These are phyloP conservation scores for Tauraco erythrolophus DNA, from an alignment of 2,113 vertebrate genomes.

Conservation along the genomic window DNA sequence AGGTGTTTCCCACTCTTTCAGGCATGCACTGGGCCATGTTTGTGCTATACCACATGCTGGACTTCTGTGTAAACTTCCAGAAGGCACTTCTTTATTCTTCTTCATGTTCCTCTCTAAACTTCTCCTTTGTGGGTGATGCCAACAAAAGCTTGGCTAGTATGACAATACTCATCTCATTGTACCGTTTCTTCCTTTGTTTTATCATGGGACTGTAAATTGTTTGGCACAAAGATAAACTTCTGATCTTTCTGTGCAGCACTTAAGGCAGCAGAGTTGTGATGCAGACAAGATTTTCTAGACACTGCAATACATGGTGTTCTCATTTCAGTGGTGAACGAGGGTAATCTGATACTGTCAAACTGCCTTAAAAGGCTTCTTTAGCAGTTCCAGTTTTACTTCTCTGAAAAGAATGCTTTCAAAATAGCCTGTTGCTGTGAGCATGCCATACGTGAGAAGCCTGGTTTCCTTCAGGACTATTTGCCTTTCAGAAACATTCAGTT, in stretches of 20 bases:
- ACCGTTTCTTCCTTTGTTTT: not conserved
- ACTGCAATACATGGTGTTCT: not conserved
- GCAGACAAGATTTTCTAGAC: not conserved
- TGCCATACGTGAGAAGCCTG: not conserved
- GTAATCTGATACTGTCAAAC: not conserved
- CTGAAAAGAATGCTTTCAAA: not conserved
- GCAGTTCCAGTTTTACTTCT: not conserved
- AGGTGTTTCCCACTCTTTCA: constrained; percentile 2
- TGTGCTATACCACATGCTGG: constrained; percentile 7
- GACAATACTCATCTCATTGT: not conserved
- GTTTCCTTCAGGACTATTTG: not conserved
- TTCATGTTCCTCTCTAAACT: constrained; percentile 47
- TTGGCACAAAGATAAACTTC: not conserved
- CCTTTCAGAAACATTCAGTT: not conserved
- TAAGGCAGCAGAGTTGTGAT: not conserved
- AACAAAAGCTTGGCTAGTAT: not conserved
- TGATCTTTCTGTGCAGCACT: not conserved
- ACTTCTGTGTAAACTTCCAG: constrained; percentile 25
- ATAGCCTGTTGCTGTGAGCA: not conserved
- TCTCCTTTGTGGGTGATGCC: not conserved
- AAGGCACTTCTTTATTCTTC: constrained; percentile 28
- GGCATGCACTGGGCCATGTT: not conserved
- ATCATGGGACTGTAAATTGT: not conserved
- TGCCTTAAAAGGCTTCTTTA: not conserved
- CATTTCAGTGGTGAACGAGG: not conserved